Evolutionary conservation across 1,140 invertebrate genomes (phyloP), one percentile per base, ranked within the genome.

Genomic region (Papilio dardanus): DNA sequence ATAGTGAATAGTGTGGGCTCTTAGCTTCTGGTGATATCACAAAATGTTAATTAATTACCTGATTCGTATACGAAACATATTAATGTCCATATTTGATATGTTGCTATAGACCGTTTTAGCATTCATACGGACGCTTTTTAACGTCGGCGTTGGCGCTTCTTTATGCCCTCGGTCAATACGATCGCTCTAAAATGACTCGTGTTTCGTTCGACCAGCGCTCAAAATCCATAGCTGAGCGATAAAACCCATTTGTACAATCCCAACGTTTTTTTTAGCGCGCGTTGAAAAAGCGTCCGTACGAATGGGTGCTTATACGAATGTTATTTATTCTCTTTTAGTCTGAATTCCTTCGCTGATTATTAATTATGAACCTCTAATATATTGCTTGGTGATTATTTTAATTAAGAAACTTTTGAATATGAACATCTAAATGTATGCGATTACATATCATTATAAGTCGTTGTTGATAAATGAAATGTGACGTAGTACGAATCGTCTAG

Each of bases 11-110:
- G 81, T 82, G 85, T 88, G 81, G 79, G 79, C 81, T 84, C 75
- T 84, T 83, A 76, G 88, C 88, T 91, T 91, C 88, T 88, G 89
- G 85, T 89, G 85, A 84, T 91, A 88, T 89, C 85, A 86, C 80
- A 84, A 87, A 86, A 88, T 88, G 86, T 86, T 86, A 91, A 89
- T 91, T 62, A 74, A 75, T 77, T 77, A 85, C 84, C 88, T 84
- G 84, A 88, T 89, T 91, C 85, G 75, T 80, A 83, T 77, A 79
- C 80, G 74, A 77, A 85, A 79, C 73, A 86, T 84, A 88, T 87
- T 85, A 88, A 82, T 82, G 86, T 89, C 88, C 75, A 84, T 87
- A 79, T 76, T 83, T 86, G 87, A 90, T 86, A 85, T 83, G 84
- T 87, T 81, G 79, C 74, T 77, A 81, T 82, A 74, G 78, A 81